These are phyloP conservation scores for Patagioenas fasciata DNA, from an alignment of 2,113 vertebrate genomes.

Conservation along the genomic window DNA sequence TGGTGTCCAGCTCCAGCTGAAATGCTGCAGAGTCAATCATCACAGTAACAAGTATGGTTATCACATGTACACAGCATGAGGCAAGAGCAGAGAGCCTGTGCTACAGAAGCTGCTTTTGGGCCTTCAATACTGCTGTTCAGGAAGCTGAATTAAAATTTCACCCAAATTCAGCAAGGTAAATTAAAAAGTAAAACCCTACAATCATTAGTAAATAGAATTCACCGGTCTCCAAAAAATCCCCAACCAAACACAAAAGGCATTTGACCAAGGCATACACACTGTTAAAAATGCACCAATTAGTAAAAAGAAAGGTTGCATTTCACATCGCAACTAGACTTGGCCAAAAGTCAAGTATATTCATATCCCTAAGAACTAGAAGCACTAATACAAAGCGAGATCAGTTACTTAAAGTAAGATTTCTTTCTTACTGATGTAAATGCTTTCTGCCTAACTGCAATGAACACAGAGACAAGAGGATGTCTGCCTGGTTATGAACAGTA, in stretches of 20 bases:
- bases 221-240: background rate
- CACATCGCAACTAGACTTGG: background rate
- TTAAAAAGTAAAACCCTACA: background rate
- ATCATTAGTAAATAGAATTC: background rate
- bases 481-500: background rate
- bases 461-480: background rate
- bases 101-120: background rate
- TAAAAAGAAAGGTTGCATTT: background rate
- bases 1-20: constrained; percentile 93
- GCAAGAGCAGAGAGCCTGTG: background rate
- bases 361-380: background rate
- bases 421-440: background rate
- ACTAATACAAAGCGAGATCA: background rate
- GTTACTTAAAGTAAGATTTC: background rate
- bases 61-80: fast-evolving
- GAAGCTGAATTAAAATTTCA: background rate
- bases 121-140: background rate
- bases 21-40: constrained; percentile 77
- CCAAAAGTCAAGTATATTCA: background rate
- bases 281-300: background rate
- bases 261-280: background rate
- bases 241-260: background rate
- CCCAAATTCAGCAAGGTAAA: background rate
- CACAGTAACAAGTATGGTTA: background rate
- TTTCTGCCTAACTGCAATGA: background rate